phyloP scores from a whole-genome alignment of 1,140 invertebrate species.

The Tetragonula clypearis region DNA sequence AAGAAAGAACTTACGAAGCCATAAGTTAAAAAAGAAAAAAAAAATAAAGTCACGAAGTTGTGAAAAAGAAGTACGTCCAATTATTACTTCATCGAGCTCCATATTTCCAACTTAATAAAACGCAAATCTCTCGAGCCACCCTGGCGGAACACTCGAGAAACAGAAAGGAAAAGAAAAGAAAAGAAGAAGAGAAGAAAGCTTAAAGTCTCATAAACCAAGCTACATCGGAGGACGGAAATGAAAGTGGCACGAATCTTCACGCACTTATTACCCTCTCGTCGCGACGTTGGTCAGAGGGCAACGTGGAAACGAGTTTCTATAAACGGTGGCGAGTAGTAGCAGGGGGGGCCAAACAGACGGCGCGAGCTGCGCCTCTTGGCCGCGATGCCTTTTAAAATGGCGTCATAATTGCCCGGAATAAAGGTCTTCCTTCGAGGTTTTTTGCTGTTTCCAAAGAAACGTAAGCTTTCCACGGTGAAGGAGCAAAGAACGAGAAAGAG shows the following conservation, averaged over 20 bases:
- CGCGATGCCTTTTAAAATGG: conserved; percentile 58
- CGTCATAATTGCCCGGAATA: conserved; percentile 68
- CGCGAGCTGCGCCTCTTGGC: conserved; percentile 7
- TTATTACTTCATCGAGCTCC: too few relatives aligned
- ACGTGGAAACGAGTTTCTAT: conserved; percentile 21
- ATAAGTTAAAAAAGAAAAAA: too few relatives aligned
- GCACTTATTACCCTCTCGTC: conserved; percentile 25
- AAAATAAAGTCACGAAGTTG: too few relatives aligned
- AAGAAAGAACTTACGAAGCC: too few relatives aligned
- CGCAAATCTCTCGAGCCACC: background rate
- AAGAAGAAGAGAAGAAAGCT: background rate
- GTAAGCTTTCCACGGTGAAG: conserved; percentile 31
- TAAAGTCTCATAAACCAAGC: background rate
- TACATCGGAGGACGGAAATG: background rate
- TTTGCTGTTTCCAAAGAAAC: conserved; percentile 54
- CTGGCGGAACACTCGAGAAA: background rate
- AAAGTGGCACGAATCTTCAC: conserved; percentile 1
- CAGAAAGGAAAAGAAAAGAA: background rate
- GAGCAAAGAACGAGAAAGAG: conserved; percentile 5
- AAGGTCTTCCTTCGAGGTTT: conserved; percentile 43
- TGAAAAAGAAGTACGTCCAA: too few relatives aligned
- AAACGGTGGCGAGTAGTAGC: background rate
- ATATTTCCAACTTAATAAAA: too few relatives aligned
- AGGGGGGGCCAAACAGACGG: background rate
- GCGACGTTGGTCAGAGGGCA: background rate